Evolutionary conservation across 2,888 invertebrate genomes (phyloP).

Genomic region (Dascillus cervinus): DNA sequence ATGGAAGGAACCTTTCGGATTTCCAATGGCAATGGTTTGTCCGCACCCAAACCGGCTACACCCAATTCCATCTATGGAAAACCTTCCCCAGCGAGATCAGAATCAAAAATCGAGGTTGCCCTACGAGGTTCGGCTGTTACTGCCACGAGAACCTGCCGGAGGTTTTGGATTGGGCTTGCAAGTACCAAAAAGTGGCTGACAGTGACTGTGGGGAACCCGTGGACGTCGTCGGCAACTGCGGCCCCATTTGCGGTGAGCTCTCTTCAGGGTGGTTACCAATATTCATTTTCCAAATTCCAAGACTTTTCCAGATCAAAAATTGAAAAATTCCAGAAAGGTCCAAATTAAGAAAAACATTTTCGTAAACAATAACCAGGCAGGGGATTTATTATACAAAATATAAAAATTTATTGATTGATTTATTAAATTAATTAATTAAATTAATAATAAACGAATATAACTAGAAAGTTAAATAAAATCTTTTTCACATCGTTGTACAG

Average conservation of each 20-base stretch:
- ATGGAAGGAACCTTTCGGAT: constrained; percentile 3
- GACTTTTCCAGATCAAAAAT: too few species aligned
- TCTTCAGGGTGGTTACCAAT: too few species aligned
- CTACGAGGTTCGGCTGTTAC: constrained; percentile 1
- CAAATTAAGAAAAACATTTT: too few species aligned
- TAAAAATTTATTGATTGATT: too few species aligned
- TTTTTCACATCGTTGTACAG: too few species aligned
- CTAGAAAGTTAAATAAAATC: too few species aligned
- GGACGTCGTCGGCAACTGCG: constrained; percentile 20
- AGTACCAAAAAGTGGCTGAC: constrained; percentile 6
- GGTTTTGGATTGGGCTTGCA: constrained; percentile 6
- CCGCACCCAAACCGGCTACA: constrained; percentile 8
- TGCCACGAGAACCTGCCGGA: constrained; percentile 8
- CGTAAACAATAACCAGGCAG: too few species aligned
- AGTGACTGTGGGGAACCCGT: constrained; percentile 15
- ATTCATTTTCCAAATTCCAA: too few species aligned
- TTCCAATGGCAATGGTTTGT: constrained; percentile 9
- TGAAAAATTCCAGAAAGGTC: too few species aligned
- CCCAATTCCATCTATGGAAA: constrained; percentile 5
- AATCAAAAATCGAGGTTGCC: constrained; percentile 2
- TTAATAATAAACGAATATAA: too few species aligned
- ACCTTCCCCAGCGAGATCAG: background rate
- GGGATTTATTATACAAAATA: too few species aligned
- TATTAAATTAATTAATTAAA: too few species aligned
- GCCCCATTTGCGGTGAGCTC: constrained; percentile 22